Conservation (phyloP, 2,888 invertebrate species). For the Rotaria magnacalcarata region DNA sequence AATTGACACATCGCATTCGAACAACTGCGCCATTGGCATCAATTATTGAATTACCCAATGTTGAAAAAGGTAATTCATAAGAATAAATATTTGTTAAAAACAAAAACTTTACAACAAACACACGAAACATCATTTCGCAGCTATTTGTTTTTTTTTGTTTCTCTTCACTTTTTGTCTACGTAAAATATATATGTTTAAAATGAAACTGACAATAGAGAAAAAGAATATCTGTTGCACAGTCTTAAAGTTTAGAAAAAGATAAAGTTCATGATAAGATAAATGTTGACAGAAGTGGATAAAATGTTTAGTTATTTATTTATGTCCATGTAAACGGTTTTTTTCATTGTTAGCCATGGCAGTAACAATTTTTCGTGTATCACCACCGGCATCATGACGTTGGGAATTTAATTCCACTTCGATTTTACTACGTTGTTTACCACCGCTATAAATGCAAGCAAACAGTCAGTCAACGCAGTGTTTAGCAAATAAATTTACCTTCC, state of each 20-base stretch:
- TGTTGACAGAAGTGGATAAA: background rate
- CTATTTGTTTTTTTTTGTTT: background rate
- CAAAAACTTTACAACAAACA: background rate
- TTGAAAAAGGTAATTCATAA: background rate
- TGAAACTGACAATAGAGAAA: background rate
- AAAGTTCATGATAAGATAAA: background rate
- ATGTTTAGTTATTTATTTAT: background rate
- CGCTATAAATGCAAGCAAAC: background rate
- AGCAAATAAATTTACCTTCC: background rate
- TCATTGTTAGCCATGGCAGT: background rate
- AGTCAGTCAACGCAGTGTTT: no score
- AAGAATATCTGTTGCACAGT: background rate
- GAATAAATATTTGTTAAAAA: background rate
- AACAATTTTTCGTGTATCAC: conserved; percentile 39
- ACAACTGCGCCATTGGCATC: background rate
- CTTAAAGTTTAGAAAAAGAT: background rate
- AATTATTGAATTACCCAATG: background rate
- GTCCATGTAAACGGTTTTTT: background rate
- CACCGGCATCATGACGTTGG: conserved; percentile 40
- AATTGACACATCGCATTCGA: background rate
- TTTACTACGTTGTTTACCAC: conserved; percentile 45
- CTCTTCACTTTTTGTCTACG: background rate
- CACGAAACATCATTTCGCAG: background rate
- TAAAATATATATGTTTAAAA: background rate
- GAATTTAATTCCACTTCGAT: conserved; percentile 39